Base-by-base conservation (phyloP, 2,888 invertebrate species). In the Scaptomyza polygonia region DNA sequence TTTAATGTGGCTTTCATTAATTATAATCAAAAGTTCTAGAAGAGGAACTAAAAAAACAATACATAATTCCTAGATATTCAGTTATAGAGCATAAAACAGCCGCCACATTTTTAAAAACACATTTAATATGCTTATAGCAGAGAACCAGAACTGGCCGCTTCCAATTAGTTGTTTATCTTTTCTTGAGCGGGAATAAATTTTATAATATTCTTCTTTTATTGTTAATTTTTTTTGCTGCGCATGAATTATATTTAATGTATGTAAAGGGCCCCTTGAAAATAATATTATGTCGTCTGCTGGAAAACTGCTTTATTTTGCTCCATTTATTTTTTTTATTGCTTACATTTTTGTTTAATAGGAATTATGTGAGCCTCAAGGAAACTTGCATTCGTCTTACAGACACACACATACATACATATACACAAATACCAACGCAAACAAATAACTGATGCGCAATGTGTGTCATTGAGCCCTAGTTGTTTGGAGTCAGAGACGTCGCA, bases 221-320 rank as follows among this genome's bases (percentile, higher is more conserved):
- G 3, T 34, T 54, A 29, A 45, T 44, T 43, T 39, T 48, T 66
- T 36, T 52, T 57, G 51, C 45, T 55, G 61, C 59, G 49, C 73
- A 75, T 75, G 68, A 72, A 68, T 77, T 64, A 75, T 62, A 43
- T 72, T 74, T 77, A 77, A 77, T 73, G 73, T 67, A 55, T 67
- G 61, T 45, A 43, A 16, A 61, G 61, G 72, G n/a, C n/a, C 58
- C 14, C 55, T 44, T 34, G 49, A 30, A 57, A 42, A 34, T 47
- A 14, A 39, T 51, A 68, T 48, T 52, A 27, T 65, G n/a, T n/a
- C n/a, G n/a, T n/a, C n/a, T n/a, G n/a, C n/a, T n/a, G n/a, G n/a
- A n/a, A n/a, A n/a, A n/a, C n/a, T n/a, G n/a, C n/a, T n/a, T n/a
- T n/a, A n/a, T n/a, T n/a, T n/a, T n/a, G n/a, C n/a, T n/a, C n/a